A percentile compares a stretch with the other conserved stretches of the same genome.
Conservation (phyloP, 2,888 invertebrate species). For the Formica aserva region DNA sequence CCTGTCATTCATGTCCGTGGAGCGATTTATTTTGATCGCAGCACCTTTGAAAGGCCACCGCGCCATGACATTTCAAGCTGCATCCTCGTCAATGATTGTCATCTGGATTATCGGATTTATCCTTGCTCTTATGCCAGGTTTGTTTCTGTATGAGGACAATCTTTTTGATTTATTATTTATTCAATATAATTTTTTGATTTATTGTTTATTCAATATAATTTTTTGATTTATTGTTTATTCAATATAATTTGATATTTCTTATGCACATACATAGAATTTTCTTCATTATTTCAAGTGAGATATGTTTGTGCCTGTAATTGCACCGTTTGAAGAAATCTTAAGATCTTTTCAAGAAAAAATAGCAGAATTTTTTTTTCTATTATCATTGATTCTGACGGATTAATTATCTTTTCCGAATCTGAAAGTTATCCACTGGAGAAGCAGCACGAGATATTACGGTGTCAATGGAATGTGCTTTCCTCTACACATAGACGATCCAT, state of each 20-base stretch:
- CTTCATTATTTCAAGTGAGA: background rate
- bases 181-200: background rate
- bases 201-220: too few relatives aligned
- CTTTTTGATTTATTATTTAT: background rate
- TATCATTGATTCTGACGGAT: conserved; percentile 7
- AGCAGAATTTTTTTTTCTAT: background rate
- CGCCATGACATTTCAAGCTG: conserved; percentile 87
- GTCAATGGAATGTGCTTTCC: conserved; percentile 91
- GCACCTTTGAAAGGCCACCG: conserved; percentile 88
- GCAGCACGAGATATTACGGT: conserved; percentile 89
- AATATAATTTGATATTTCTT: background rate
- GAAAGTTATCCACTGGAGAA: conserved; percentile 87
- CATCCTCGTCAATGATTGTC: conserved; percentile 86
- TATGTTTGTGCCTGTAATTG: background rate
- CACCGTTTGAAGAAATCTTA: background rate
- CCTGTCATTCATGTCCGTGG: conserved; percentile 90
- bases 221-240: conserved; percentile 9
- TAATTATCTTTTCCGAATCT: conserved; percentile 24
- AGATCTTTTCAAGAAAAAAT: background rate
- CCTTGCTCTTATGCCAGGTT: conserved; percentile 89
- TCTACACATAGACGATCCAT: conserved; percentile 90
- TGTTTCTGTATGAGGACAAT: conserved; percentile 8
- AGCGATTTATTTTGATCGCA: conserved; percentile 89
- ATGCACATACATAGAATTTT: background rate
- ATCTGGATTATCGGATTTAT: conserved; percentile 89